Evolutionary conservation across 2,797 vertebrate genomes (phyloP).

Genomic region (Xiphorhynchus erythropygius): DNA sequence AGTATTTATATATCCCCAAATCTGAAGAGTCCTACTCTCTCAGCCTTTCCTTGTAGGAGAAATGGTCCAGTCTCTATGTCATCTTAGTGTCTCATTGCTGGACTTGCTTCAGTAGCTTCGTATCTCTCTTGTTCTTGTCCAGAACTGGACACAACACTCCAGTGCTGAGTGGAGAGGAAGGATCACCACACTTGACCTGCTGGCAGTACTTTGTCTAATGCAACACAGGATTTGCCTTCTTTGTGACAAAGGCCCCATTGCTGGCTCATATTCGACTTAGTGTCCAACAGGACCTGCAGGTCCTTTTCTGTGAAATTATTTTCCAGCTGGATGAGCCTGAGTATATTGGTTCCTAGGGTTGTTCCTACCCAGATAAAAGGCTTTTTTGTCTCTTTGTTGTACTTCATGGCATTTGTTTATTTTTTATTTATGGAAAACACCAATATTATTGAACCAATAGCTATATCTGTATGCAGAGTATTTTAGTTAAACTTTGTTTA

Average conservation of each 20-base stretch:
- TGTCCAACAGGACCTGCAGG: not conserved
- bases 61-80: not conserved
- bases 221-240: not conserved
- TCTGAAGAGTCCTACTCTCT: not conserved
- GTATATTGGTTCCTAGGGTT: not conserved
- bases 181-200: fast-evolving
- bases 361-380: not conserved
- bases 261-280: not conserved
- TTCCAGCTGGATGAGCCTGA: not conserved
- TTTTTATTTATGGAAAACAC: not conserved
- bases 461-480: not conserved
- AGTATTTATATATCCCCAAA: not conserved
- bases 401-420: not conserved
- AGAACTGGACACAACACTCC: not conserved
- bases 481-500: not conserved
- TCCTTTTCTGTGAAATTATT: not conserved
- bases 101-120: not conserved
- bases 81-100: not conserved
- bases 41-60: not conserved
- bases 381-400: not conserved
- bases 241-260: fast-evolving
- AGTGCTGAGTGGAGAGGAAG: not conserved
- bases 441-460: not conserved
- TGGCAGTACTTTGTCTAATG: not conserved
- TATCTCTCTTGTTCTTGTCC: not conserved